These are phyloP conservation scores for Heliornis fulica DNA, from an alignment of 2,113 vertebrate species.

Conservation along the genomic window DNA sequence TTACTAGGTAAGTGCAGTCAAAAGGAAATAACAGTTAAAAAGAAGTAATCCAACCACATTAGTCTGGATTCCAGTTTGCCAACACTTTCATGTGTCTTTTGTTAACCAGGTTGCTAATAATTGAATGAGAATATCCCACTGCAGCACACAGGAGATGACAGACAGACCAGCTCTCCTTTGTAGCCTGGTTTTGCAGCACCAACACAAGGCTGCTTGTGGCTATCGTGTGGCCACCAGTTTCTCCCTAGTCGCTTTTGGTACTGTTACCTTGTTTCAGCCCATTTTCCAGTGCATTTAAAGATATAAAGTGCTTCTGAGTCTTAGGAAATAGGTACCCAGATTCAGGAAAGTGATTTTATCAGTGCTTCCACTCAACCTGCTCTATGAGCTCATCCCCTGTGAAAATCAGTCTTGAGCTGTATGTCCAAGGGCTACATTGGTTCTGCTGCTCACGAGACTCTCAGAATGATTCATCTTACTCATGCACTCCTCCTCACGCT, in stretches of 20 bases:
- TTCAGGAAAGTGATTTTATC: background rate
- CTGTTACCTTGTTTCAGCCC: background rate
- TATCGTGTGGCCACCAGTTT: background rate
- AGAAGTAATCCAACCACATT: background rate
- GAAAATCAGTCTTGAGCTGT: background rate
- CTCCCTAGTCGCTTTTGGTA: background rate
- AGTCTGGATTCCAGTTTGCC: background rate
- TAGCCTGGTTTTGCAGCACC: background rate
- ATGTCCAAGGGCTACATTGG: background rate
- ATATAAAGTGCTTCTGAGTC: background rate
- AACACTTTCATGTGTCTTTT: background rate
- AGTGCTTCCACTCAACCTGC: background rate
- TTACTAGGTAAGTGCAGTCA: background rate
- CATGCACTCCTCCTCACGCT: background rate
- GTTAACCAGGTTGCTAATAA: background rate
- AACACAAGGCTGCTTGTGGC: background rate
- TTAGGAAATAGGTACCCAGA: background rate
- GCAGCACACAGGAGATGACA: background rate
- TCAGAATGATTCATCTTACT: slow-evolving; percentile 15
- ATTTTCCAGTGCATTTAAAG: background rate
- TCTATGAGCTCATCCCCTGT: background rate
- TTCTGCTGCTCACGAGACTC: slow-evolving; percentile 27
- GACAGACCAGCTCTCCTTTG: background rate
- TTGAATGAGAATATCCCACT: background rate
- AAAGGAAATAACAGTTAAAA: background rate